Base-by-base conservation (phyloP, 2,113 vertebrate genomes). In the Ophiodon elongatus region DNA sequence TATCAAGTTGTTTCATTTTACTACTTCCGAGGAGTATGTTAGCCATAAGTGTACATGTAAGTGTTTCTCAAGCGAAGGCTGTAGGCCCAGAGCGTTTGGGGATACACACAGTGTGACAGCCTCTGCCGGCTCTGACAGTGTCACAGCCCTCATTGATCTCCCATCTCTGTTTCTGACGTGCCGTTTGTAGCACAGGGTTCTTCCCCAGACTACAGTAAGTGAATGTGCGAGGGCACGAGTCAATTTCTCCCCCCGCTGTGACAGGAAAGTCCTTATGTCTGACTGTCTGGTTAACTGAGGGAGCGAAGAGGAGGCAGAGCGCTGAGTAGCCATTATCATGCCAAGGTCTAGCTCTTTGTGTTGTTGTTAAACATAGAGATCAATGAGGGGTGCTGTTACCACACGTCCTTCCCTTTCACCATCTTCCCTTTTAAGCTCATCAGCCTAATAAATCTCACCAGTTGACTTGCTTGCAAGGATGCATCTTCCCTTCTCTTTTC, bases 121-220 rank as follows among this genome's bases (percentile, higher is more conserved):
- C 60, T 76, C 73, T 85, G 67, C 82, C 81, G 69, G 71, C 80
- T 85, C 73, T 52, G 76, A 76, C 83, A 56, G 82, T 83, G 87
- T 76, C 84, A 84, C 64, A 73, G 76, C 71, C 77, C 87, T 80
- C 72, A 85, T 76, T 91, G 85, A 91, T 79, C 89, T 77, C 54
- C 78, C 83, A 71, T 71, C 86, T 81, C 76, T 14, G 67, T 66
- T 82, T 65, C 80, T 86, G 81, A 80, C 47, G 13, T 47, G 57
- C 66, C 10, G 56, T 76, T 85, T 76, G 84, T 70, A 52, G 79
- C 69, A 15, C 39, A 11, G 72, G 35, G 65, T 66, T 79, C 73
- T 69, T 73, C 64, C 54, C 56, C 29, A 52, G 66, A 86, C 85
- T 76, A 77, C 76, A 70, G 74, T 54, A 41, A 82, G 63, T 43